A percentile compares a stretch with the other conserved stretches of the same genome.
Evolutionary conservation across 2,888 invertebrate species (phyloP).

Genomic region (Elegia similella): DNA sequence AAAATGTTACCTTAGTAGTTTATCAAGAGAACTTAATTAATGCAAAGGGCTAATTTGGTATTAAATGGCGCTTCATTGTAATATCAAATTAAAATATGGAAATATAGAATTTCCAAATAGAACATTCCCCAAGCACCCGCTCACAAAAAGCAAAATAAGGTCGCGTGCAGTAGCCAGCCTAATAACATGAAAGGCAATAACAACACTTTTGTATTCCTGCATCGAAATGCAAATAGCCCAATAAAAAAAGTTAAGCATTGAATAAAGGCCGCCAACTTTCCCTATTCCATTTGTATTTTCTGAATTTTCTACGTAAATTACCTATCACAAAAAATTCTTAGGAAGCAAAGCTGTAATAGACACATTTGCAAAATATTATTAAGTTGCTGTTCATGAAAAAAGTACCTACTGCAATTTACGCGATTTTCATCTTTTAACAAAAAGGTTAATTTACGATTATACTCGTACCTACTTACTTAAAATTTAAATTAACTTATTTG

Average conservation of each 20-base stretch:
- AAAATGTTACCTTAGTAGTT: no score
- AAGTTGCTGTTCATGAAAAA: no score
- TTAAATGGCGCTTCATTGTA: no score
- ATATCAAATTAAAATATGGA: neutral
- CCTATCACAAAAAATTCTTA: neutral
- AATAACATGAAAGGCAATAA: slow-evolving; percentile 10
- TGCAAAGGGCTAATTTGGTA: no score
- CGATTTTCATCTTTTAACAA: no score
- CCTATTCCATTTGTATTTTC: slow-evolving; percentile 7
- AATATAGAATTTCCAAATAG: neutral
- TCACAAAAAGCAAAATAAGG: neutral
- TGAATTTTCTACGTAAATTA: neutral
- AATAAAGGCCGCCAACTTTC: slow-evolving; percentile 3
- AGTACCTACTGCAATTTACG: no score
- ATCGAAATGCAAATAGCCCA: slow-evolving; percentile 9
- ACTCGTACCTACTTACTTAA: no score
- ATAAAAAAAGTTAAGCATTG: slow-evolving; percentile 9
- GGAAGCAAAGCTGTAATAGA: neutral
- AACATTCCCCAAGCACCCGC: neutral
- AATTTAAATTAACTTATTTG: no score
- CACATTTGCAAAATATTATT: neutral
- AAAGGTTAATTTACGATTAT: no score
- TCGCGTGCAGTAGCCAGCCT: slow-evolving; percentile 2
- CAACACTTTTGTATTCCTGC: slow-evolving; percentile 9
- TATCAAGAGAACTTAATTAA: no score